Conservation (phyloP, 2,797 vertebrate species). For the Gorsachius magnificus region DNA sequence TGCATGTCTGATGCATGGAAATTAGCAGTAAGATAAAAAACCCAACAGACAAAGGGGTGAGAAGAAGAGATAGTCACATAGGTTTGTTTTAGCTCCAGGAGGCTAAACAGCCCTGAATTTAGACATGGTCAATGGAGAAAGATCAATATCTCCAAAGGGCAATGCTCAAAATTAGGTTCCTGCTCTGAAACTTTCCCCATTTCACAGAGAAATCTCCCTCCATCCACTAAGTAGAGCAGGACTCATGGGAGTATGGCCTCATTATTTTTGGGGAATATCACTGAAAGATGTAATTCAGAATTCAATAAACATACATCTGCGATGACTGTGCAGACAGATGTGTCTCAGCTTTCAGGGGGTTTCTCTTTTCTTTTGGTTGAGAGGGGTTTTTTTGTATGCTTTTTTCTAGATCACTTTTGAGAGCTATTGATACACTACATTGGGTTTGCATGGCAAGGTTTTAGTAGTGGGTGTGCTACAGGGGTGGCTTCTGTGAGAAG, state of each 20-base stretch:
- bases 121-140: background rate
- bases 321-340: background rate
- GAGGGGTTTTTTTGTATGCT: background rate
- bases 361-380: background rate
- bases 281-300: background rate
- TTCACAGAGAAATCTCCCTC: background rate
- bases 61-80: background rate
- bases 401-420: background rate
- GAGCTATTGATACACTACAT: background rate
- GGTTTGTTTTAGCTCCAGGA: background rate
- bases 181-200: background rate
- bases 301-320: background rate
- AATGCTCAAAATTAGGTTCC: background rate
- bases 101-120: background rate
- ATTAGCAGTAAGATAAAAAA: background rate
- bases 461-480: background rate
- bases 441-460: background rate
- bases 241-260: background rate
- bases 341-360: background rate
- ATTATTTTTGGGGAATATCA: background rate
- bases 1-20: background rate
- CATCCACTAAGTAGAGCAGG: background rate
- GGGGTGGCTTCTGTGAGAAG: background rate
- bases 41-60: accelerated
- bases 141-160: background rate